These are phyloP conservation scores for Melikaiella ostensackeni DNA, from an alignment of 2,888 invertebrate species.

Conservation along the genomic window DNA sequence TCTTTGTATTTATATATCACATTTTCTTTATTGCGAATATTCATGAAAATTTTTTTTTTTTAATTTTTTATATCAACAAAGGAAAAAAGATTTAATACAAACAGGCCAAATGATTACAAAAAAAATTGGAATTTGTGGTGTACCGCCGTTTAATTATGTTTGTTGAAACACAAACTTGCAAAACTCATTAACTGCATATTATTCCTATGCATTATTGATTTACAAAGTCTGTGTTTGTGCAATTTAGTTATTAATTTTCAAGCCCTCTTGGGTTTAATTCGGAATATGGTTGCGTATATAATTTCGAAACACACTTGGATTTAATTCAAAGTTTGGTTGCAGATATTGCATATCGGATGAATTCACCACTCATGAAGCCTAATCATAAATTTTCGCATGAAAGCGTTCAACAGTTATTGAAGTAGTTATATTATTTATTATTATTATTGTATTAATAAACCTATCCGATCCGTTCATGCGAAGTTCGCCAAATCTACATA, in stretches of 20 bases:
- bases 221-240: constrained; percentile 6
- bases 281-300: constrained; percentile 11
- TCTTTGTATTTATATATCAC: too few relatives aligned
- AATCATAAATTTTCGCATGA: background rate
- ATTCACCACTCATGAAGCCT: background rate
- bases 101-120: too few relatives aligned
- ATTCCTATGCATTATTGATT: constrained; percentile 1
- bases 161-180: background rate
- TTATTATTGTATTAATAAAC: too few relatives aligned
- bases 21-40: too few relatives aligned
- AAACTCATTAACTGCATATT: constrained; percentile 28
- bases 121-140: too few relatives aligned
- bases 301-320: constrained; percentile 14
- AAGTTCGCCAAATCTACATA: too few relatives aligned
- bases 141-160: background rate
- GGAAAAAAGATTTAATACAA: too few relatives aligned
- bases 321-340: constrained; percentile 28
- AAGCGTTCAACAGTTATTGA: background rate
- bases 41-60: too few relatives aligned
- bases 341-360: constrained; percentile 8
- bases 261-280: constrained; percentile 25
- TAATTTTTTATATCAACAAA: too few relatives aligned
- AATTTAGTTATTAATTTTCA: constrained; percentile 22
- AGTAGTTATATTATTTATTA: background rate
- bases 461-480: too few relatives aligned